phyloP scores from a whole-genome alignment of 37 sponge, comb jelly and placozoan genomes.

The Sycon ciliatum region DNA sequence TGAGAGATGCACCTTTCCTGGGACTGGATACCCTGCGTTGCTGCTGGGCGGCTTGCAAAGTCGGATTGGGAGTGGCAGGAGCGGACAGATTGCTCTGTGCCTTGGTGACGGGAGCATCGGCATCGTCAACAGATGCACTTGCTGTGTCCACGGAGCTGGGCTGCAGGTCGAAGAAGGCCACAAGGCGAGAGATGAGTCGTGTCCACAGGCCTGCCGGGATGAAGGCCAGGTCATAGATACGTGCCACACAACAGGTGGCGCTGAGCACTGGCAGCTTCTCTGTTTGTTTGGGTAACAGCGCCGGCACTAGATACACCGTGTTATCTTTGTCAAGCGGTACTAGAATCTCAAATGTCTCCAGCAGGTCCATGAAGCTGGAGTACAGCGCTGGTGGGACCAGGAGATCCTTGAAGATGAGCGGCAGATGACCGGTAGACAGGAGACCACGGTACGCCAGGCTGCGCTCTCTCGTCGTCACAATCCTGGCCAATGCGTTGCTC shows the following conservation, averaged over 20 bases:
- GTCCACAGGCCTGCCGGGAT: constrained; percentile 1
- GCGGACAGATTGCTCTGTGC: too few relatives aligned
- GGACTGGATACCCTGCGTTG: too few relatives aligned
- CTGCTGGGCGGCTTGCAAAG: too few relatives aligned
- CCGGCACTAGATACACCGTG: not conserved
- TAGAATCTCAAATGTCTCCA: not conserved
- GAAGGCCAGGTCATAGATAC: not conserved
- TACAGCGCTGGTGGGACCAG: constrained; percentile 19
- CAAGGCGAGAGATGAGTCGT: not conserved
- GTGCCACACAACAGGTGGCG: not conserved
- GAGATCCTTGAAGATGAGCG: constrained; percentile 22
- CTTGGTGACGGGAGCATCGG: too few relatives aligned
- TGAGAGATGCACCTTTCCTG: too few relatives aligned
- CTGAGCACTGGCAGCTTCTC: not conserved
- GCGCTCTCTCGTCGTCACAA: constrained; percentile 2
- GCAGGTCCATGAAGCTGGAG: constrained; percentile 19
- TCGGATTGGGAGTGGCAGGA: too few relatives aligned
- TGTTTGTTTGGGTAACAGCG: not conserved
- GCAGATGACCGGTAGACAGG: constrained; percentile 19
- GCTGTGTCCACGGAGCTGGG: too few relatives aligned
- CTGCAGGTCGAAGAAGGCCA: too few relatives aligned
- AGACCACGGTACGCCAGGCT: constrained; percentile 11
- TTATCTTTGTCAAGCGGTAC: not conserved
- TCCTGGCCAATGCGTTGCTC: constrained; percentile 31
- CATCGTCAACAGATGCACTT: too few relatives aligned